Evolutionary conservation across 2,797 vertebrate genomes (phyloP).

Genomic region (Gobio occitaniae): DNA sequence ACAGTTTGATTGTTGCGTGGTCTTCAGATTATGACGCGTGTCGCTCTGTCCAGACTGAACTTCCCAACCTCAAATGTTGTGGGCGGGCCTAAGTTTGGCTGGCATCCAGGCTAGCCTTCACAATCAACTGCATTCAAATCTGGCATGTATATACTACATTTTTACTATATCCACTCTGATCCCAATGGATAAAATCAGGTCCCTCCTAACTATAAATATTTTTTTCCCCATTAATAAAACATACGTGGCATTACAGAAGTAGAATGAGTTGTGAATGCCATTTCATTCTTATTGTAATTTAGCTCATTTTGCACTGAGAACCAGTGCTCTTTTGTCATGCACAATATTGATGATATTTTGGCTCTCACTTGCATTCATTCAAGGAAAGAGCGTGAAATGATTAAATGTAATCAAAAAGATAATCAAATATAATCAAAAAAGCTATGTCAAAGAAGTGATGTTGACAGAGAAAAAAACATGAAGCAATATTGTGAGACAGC

Average conservation of each 20-base stretch:
- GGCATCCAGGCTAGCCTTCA: background rate
- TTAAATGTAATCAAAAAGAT: background rate
- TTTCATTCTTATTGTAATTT: background rate
- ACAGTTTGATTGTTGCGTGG: too few relatives aligned
- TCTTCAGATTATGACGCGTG: too few relatives aligned
- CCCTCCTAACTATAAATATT: background rate
- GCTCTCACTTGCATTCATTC: background rate
- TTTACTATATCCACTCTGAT: background rate
- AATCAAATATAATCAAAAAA: background rate
- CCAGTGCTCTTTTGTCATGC: background rate
- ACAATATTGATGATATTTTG: background rate
- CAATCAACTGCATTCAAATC: background rate
- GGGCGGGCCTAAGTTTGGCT: too few relatives aligned
- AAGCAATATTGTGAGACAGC: conserved; percentile 57
- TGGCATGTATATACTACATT: background rate
- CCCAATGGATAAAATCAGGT: background rate
- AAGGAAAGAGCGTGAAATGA: background rate
- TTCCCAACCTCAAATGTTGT: too few relatives aligned
- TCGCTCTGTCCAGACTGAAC: too few relatives aligned
- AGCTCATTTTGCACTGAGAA: background rate
- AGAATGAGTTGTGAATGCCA: background rate
- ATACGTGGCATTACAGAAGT: background rate
- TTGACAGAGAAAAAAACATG: conserved; percentile 7
- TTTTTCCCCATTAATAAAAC: background rate
- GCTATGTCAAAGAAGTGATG: background rate